Evolutionary conservation across 2,797 vertebrate species (phyloP), one percentile per base, ranked within the genome.

Genomic region (Hafferia zeledoni): DNA sequence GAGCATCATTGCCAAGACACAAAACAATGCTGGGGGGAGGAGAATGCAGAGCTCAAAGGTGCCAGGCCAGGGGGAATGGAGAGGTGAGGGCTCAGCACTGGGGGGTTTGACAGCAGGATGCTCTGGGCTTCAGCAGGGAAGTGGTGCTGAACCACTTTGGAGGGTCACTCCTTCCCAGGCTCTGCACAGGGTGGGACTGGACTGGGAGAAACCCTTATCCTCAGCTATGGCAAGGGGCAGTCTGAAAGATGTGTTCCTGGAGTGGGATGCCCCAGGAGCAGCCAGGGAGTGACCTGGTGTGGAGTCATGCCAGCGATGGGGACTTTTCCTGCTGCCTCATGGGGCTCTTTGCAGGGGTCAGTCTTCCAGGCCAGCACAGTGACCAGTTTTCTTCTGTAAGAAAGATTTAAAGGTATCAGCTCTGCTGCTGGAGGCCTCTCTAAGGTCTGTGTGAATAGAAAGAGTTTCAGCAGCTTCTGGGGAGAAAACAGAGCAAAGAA

Each of bases 241-340:
- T 6, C 43, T 31, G 4, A 18, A 70, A 78, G 53, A 3, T 24
- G 35, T 10, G 13, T 59, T 77, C 23, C 43, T 55, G 69, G 28
- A 19, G 37, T 4, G 2, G 13, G 33, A 7, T 47, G 11, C 17
- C 59, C 47, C 50, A 28, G 57, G 44, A 68, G 72, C 53, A 6
- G 78, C 49, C 76, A 67, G 41, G 63, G 46, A 50, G n/a, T 2
- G 65, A 83, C 33, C 63, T 46, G 77, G 4, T 9, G 18, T 25
- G 59, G 52, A 37, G 33, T 67, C 55, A 5, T 1, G 1, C 17
- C 20, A 11, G 50, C 2, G 0, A 9, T 1, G 6, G 39, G 7
- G 13, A 20, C 50, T 72, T 14, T 4, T 25, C 44, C 65, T 67
- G 57, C 69, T 63, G 41, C 77, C 30, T 27, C 0, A 0, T 2